Evolutionary conservation across 64 coral and sea anemone genomes (phyloP), one percentile per base, ranked within the genome.

Genomic region (Acropora yongei): DNA sequence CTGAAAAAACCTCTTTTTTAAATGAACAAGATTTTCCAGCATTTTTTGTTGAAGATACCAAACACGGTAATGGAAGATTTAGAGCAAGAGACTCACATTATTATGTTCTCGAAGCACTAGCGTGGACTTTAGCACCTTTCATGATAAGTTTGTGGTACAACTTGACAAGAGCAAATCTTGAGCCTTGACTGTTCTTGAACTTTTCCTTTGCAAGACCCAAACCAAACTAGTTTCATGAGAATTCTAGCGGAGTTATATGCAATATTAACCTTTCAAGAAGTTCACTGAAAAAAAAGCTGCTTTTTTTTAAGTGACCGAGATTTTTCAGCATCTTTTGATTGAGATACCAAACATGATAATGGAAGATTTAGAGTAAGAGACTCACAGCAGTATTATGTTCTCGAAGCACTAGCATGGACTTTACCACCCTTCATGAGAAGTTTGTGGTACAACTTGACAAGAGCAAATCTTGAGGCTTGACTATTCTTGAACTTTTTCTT

Each of bases 71-170:
- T 0, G 51, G 6, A 55, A 55, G 51, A 55, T 55, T 55, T 55
- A 7, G 6, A 55, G 6, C 10, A 7, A 55, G 6, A 55, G 51
- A 7, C 5, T 5, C 51, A 55, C 51, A 55, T 7, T 7, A 10
- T 55, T 55, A 12, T 75, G 73, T 50, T 17, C 82, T 84, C 63
- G 90, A 68, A 55, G 81, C 76, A 68, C 10, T 42, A 14, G 30
- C 30, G 30, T 30, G 30, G 30, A 30, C 30, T 30, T 30, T 30
- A 30, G 41, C 41, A 44, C 73, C 73, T 41, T 44, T 13, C 11
- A 41, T 11, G 68, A 14, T 30, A 20, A 71, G 68, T 4, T 20
- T 20, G 18, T 39, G 68, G 4, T 39, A 19, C 19, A 4, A 39
- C 68, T 68, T 71, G 68, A 6, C 18, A 20, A 20, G 39, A 75